Evolutionary conservation across 2,113 vertebrate species (phyloP).

Genomic region (Lucifuga dentata): DNA sequence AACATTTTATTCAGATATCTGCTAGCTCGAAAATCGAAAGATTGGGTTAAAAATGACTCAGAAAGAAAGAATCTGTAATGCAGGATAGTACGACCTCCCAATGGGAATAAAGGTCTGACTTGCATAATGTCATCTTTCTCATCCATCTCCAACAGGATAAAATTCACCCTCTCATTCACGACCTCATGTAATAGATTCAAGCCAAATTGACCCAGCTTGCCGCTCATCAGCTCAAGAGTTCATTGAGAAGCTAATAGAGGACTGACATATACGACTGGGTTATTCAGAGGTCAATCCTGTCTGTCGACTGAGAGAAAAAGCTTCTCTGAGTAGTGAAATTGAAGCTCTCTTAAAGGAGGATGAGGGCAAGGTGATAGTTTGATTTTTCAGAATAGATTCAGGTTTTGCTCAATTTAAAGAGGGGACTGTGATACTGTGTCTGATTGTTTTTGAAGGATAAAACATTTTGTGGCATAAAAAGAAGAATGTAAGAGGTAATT

Average conservation of each 20-base stretch:
- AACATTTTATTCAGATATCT: conserved; percentile 33
- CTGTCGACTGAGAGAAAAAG: not conserved
- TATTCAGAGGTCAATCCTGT: conserved; percentile 2
- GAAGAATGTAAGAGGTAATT: not conserved
- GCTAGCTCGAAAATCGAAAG: not conserved
- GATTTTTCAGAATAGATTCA: not conserved
- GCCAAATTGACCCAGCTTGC: conserved; percentile 11
- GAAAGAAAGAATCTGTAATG: conserved; percentile 23
- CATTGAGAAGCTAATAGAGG: conserved; percentile 3
- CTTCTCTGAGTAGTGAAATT: not conserved
- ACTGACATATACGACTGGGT: conserved; percentile 4
- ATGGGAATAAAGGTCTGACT: conserved; percentile 3
- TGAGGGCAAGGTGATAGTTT: not conserved
- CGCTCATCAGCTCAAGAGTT: conserved; percentile 11
- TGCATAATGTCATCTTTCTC: conserved; percentile 11
- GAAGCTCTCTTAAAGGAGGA: not conserved
- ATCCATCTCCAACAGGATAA: conserved; percentile 16
- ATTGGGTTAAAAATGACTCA: not conserved
- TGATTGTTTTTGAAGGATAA: too few species aligned
- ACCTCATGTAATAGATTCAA: conserved; percentile 27
- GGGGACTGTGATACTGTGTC: not conserved
- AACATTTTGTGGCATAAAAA: not conserved
- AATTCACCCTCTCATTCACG: conserved; percentile 24
- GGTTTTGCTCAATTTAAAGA: conserved; percentile 3
- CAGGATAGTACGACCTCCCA: not conserved